Conservation (phyloP, 2,888 invertebrate species). For the Aricia artaxerxes region DNA sequence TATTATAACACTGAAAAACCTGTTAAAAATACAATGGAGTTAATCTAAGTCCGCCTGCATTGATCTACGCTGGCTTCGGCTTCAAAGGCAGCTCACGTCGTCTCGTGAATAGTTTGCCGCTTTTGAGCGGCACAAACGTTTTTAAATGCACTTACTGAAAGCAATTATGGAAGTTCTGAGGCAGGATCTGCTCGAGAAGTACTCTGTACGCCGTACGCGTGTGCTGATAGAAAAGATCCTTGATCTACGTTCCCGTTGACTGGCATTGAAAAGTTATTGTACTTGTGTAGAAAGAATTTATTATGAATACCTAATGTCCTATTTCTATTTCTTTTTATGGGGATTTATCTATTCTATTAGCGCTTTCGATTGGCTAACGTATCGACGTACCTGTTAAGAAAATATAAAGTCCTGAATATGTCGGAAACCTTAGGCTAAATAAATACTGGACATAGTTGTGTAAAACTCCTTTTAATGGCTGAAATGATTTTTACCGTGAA, state of each 20-base stretch:
- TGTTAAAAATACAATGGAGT: slow-evolving; percentile 25
- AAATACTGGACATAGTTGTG: neutral
- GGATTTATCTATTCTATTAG: no score
- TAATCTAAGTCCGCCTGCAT: slow-evolving; percentile 23
- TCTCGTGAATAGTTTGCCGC: slow-evolving; percentile 32
- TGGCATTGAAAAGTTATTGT: neutral
- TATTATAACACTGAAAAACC: neutral
- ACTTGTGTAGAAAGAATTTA: neutral
- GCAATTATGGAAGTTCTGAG: slow-evolving; percentile 38
- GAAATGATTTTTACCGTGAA: neutral
- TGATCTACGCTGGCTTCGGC: slow-evolving; percentile 11
- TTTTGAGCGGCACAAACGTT: slow-evolving; percentile 37
- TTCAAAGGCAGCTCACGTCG: slow-evolving; percentile 26
- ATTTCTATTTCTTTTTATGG: no score
- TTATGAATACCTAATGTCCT: neutral
- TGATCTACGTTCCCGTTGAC: neutral
- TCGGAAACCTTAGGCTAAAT: neutral
- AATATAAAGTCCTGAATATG: neutral
- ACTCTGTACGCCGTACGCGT: neutral
- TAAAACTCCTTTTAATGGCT: neutral
- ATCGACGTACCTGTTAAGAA: no score
- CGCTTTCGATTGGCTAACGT: no score
- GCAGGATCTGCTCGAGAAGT: slow-evolving; percentile 21
- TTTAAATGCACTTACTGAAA: slow-evolving; percentile 36
- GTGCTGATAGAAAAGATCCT: neutral